Conservation (phyloP, 2,113 vertebrate genomes). For the Prunella fulvescens region DNA sequence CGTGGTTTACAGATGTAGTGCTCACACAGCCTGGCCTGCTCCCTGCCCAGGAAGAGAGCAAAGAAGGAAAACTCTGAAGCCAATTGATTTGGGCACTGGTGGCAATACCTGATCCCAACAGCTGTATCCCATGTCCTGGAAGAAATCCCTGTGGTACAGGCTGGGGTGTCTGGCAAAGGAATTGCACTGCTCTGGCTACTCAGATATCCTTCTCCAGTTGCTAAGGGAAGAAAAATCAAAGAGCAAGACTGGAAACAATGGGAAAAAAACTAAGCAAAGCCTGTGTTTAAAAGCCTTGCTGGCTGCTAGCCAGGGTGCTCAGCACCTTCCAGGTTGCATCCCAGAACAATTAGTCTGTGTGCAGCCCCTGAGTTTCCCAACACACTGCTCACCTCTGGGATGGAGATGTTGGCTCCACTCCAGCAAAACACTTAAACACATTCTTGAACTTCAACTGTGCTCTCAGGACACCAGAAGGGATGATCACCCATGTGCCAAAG, state of each 20-base stretch:
- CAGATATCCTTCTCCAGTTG: neutral
- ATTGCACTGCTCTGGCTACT: neutral
- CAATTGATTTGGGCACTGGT: neutral
- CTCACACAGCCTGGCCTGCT: neutral
- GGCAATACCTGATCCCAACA: neutral
- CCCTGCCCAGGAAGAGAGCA: neutral
- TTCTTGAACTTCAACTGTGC: neutral
- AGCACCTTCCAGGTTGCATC: neutral
- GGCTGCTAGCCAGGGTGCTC: neutral
- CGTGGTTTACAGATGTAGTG: neutral
- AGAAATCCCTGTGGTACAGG: neutral
- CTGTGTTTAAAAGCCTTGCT: constrained; percentile 20
- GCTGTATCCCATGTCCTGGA: neutral
- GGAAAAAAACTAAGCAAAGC: neutral
- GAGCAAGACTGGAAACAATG: neutral
- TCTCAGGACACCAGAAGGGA: neutral
- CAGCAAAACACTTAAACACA: neutral
- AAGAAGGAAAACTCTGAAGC: neutral
- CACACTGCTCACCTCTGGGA: neutral
- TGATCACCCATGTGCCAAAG: neutral
- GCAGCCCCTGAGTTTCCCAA: neutral
- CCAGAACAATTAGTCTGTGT: neutral
- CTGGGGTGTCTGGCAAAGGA: neutral
- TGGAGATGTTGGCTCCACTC: neutral
- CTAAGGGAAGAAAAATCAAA: neutral